phyloP scores from a whole-genome alignment of 2,113 vertebrate genomes.

The Myrmecobius fasciatus region DNA sequence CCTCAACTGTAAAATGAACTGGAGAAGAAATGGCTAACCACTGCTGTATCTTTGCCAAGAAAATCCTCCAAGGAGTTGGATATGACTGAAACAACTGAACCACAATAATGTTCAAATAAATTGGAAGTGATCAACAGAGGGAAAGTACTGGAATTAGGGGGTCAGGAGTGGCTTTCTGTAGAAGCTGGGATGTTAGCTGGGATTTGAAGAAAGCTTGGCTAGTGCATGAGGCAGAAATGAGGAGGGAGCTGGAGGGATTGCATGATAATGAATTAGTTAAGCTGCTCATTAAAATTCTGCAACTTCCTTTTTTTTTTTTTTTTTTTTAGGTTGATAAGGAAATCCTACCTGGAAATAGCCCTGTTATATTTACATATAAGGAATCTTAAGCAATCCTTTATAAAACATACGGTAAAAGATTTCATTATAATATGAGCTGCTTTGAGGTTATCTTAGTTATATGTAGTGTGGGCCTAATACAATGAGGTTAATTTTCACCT shows the following conservation, averaged over 20 bases:
- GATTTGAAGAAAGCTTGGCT: background rate
- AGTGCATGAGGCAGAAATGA: background rate
- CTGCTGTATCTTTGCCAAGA: background rate
- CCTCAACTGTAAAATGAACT: background rate
- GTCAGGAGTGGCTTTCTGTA: background rate
- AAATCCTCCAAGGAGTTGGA: background rate
- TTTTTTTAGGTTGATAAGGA: constrained; percentile 85
- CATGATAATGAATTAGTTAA: background rate
- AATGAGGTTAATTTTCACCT: constrained; percentile 47
- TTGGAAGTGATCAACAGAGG: background rate
- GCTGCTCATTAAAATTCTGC: constrained; percentile 33
- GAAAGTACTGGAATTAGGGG: background rate
- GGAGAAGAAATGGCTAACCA: background rate
- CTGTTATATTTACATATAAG: constrained; percentile 82
- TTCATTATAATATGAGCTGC: constrained; percentile 39
- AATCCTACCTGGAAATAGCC: constrained; percentile 90
- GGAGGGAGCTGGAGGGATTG: background rate
- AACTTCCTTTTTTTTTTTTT: constrained; percentile 50
- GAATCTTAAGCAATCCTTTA: constrained; percentile 52
- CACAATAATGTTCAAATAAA: background rate
- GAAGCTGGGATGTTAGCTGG: background rate
- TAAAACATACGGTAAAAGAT: constrained; percentile 44
- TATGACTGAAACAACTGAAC: background rate
- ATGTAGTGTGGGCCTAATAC: constrained; percentile 28
- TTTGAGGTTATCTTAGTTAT: constrained; percentile 36